A percentile compares a stretch with the other conserved stretches of the same genome.
phyloP scores from a whole-genome alignment of 2,113 vertebrate genomes.

The Otolemur garnettii region DNA sequence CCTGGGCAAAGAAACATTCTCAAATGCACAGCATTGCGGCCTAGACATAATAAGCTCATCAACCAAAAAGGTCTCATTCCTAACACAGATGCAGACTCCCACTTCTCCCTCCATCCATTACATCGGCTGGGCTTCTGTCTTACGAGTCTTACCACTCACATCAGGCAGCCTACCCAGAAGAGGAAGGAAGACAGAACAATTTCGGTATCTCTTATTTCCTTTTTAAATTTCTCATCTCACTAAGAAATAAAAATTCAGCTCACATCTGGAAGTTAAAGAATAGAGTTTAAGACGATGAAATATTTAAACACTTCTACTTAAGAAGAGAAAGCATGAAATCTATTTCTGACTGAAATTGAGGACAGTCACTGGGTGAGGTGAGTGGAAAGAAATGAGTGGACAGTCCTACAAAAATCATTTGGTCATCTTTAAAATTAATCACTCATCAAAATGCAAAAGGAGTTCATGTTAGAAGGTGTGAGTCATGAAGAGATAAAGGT shows the following conservation, averaged over 20 bases:
- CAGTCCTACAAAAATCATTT: neutral
- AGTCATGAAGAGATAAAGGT: neutral
- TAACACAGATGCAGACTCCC: neutral
- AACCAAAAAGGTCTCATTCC: neutral
- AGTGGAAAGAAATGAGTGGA: neutral
- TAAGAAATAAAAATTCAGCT: neutral
- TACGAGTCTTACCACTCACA: neutral
- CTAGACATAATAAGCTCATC: neutral
- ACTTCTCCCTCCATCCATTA: neutral
- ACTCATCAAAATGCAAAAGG: constrained; percentile 32
- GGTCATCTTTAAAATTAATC: constrained; percentile 1
- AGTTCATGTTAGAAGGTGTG: neutral
- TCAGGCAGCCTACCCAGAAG: neutral
- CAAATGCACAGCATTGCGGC: neutral
- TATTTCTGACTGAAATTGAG: constrained; percentile 1
- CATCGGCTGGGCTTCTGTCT: neutral
- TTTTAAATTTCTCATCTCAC: neutral
- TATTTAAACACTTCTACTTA: constrained; percentile 38
- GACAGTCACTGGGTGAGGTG: neutral
- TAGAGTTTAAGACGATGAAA: constrained; percentile 40
- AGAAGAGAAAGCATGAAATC: constrained; percentile 18
- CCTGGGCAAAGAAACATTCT: neutral
- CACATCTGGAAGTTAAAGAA: constrained; percentile 3
- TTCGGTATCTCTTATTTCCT: neutral
- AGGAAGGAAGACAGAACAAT: neutral